A percentile compares a stretch with the other conserved stretches of the same genome.
These are phyloP conservation scores for Avahi laniger DNA, from an alignment of 2,797 vertebrate genomes.

Conservation along the genomic window DNA sequence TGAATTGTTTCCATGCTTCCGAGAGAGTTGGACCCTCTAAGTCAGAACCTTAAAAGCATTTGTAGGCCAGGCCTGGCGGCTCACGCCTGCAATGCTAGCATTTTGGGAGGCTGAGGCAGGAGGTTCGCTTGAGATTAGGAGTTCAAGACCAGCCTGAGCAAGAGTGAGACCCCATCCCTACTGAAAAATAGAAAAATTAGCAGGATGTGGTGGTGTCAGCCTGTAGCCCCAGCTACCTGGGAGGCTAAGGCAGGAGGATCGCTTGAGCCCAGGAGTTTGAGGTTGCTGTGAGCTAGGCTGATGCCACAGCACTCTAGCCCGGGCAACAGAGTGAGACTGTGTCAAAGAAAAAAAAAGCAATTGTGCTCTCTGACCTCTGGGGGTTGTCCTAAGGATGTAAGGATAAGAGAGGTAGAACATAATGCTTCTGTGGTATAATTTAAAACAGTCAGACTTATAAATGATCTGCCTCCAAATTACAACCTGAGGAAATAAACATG, in stretches of 20 bases:
- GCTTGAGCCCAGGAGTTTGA: too few relatives aligned
- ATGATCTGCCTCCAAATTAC: not conserved
- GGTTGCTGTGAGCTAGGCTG: too few relatives aligned
- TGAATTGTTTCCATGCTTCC: not conserved
- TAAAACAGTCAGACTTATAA: too few relatives aligned
- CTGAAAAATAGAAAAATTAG: not conserved
- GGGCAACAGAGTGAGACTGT: too few relatives aligned
- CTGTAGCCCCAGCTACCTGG: too few relatives aligned
- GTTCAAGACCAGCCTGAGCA: not conserved
- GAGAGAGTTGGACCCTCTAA: not conserved
- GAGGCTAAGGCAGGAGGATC: too few relatives aligned
- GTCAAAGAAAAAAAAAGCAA: too few relatives aligned
- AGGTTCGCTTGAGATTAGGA: not conserved
- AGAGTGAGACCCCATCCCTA: too few relatives aligned
- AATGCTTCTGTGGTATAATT: not conserved
- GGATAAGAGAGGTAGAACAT: not conserved
- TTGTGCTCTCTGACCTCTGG: not conserved
- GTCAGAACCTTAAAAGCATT: not conserved
- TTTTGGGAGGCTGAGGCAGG: not conserved
- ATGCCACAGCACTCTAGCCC: too few relatives aligned
- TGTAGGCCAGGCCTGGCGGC: not conserved
- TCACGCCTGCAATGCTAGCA: not conserved
- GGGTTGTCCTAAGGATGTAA: too few relatives aligned
- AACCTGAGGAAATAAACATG: not conserved
- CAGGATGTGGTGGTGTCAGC: accelerated